phyloP scores from a whole-genome alignment of 2,113 vertebrate genomes.

The Alethe castanea region DNA sequence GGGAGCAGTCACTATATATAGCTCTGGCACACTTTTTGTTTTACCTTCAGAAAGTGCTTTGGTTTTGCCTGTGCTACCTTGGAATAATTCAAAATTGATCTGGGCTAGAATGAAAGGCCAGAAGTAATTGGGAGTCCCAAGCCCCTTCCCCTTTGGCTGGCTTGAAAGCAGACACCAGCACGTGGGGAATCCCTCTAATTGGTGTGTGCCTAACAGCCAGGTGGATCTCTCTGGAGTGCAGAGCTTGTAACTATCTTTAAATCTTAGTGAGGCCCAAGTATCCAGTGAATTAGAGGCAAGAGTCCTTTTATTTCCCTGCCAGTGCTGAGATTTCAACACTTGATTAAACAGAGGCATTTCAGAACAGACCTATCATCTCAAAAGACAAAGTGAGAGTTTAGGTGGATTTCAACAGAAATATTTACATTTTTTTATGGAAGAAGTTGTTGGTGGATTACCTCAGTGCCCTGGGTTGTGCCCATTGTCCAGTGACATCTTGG shows the following conservation, averaged over 20 bases:
- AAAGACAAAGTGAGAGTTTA: neutral
- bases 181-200: neutral
- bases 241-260: neutral
- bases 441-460: neutral
- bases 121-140: neutral
- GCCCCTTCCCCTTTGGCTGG: neutral
- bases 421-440: neutral
- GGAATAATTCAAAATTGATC: neutral
- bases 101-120: neutral
- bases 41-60: neutral
- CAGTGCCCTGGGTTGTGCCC: neutral
- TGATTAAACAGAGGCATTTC: neutral
- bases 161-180: neutral
- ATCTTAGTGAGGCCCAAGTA: neutral
- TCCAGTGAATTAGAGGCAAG: neutral
- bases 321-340: neutral
- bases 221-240: neutral
- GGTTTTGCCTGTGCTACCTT: neutral
- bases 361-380: neutral
- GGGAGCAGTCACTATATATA: neutral
- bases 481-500: neutral
- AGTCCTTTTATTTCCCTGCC: neutral
- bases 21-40: slow-evolving; percentile 28
- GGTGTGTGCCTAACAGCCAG: neutral
- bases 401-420: neutral